phyloP scores from a whole-genome alignment of 1,140 invertebrate genomes.

The Psilanteris sp. region DNA sequence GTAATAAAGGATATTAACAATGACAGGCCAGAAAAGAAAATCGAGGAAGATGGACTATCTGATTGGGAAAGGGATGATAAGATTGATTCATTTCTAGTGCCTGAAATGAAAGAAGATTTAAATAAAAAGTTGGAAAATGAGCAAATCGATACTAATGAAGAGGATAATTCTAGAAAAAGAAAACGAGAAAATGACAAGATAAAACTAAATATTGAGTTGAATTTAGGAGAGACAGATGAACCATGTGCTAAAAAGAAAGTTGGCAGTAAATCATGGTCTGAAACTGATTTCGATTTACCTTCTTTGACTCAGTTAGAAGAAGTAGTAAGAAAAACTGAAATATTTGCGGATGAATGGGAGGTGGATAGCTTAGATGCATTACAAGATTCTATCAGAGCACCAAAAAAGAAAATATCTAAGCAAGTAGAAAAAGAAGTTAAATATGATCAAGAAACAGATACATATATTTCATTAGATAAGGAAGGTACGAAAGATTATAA shows the following conservation, averaged over 20 bases:
- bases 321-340: slow-evolving; percentile 63
- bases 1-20: slow-evolving; percentile 1
- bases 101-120: slow-evolving; percentile 10
- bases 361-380: slow-evolving; percentile 75
- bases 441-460: slow-evolving; percentile 75
- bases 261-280: slow-evolving; percentile 65
- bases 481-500: slow-evolving; percentile 68
- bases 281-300: slow-evolving; percentile 74
- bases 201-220: slow-evolving; percentile 21
- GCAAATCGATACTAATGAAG: slow-evolving; percentile 2
- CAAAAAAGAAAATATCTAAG: slow-evolving; percentile 56
- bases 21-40: slow-evolving; percentile 32
- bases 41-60: slow-evolving; percentile 39
- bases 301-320: slow-evolving; percentile 74
- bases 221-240: slow-evolving; percentile 32
- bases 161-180: slow-evolving; percentile 30
- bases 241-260: slow-evolving; percentile 38
- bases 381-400: slow-evolving; percentile 42
- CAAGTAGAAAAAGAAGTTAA: slow-evolving; percentile 72
- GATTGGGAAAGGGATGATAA: slow-evolving; percentile 62
- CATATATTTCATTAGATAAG: slow-evolving; percentile 74
- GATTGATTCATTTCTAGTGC: slow-evolving; percentile 31
- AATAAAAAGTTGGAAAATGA: background rate
- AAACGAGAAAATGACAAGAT: slow-evolving; percentile 37
- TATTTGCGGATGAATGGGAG: slow-evolving; percentile 76